Base-by-base conservation (phyloP, 1,140 invertebrate species). In the Caenorhabditis briggsae region DNA sequence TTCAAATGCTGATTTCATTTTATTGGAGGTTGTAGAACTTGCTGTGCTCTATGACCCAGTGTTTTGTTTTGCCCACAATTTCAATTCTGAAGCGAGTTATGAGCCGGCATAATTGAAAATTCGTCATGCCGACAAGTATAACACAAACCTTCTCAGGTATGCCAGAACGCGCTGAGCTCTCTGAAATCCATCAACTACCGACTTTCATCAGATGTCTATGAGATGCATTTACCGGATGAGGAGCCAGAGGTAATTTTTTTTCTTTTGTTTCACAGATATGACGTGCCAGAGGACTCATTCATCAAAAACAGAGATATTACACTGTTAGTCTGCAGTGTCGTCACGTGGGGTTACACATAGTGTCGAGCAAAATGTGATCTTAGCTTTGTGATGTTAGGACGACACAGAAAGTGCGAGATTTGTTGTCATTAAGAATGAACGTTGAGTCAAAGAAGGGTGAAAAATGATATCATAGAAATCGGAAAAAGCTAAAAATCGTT, bases 181-280 rank as follows among this genome's bases (percentile, higher is more conserved):
- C 41, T 88, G 18, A 48, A 58, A 41, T 46, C 86, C 0, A 82
- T 87, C 18, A n/a, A 88, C 20, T 87, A 87, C 20, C 50, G 70
- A 23, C 78, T 88, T 50, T 20, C 82, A 20, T 78, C 88, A 9
- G 86, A 87, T 53, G 43, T 88, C 12, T 88, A 88, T 59, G 88
- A 88, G 41, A 58, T 88, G 50, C 53, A 88, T 55, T n/a, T 86
- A 41, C 55, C 70, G 12, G 82, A 64, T 25, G 64, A 59, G 41
- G 74, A 58, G 16, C 46, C 83, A 0, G 82, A 84, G 70, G 65
- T 82, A 48, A 12, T 12, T 48, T 33, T 78, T 46, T 84, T 46
- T 1, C 1, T 33, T 41, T 46, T 2, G 41, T 64, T 84, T 41
- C n/a, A 65, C 9, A 16, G 23, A 25, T 65, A 12, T 48, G 43